Conservation (phyloP, 92 coral and sea anemone species). For the Porites evermanni region DNA sequence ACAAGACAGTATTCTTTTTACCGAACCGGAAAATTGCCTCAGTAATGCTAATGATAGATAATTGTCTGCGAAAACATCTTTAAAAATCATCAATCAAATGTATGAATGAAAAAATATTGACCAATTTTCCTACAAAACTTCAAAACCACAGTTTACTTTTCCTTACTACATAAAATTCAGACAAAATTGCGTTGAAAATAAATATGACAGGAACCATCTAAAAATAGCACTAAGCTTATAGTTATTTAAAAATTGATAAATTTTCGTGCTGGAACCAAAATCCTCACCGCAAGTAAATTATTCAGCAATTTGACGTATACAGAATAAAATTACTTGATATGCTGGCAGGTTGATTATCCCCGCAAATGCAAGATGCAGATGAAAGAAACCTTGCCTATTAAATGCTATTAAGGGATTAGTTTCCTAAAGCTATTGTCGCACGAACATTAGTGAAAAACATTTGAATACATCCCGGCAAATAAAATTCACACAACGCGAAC, state of each 20-base stretch:
- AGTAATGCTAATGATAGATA: neutral
- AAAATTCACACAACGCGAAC: slow-evolving; percentile 31
- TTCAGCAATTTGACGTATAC: slow-evolving; percentile 28
- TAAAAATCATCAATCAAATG: slow-evolving; percentile 23
- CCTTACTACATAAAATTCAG: neutral
- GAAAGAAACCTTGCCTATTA: neutral
- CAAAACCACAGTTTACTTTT: neutral
- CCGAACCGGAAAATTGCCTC: slow-evolving; percentile 11
- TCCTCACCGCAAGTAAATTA: slow-evolving; percentile 34
- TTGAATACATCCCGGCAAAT: neutral
- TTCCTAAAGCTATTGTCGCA: neutral
- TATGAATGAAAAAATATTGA: slow-evolving; percentile 19
- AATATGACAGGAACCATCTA: slow-evolving; percentile 8
- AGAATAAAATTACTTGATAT: neutral
- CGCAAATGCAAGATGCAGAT: neutral
- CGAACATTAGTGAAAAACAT: neutral
- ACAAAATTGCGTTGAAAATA: neutral
- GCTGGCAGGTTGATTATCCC: neutral
- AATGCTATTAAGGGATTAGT: neutral
- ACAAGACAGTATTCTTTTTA: neutral
- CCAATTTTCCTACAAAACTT: neutral
- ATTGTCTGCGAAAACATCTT: too few relatives aligned
- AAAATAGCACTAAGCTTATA: neutral
- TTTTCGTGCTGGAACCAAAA: slow-evolving; percentile 43
- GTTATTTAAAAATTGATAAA: slow-evolving; percentile 36